phyloP scores from a whole-genome alignment of 2,113 vertebrate species.

The Alectura lathami region DNA sequence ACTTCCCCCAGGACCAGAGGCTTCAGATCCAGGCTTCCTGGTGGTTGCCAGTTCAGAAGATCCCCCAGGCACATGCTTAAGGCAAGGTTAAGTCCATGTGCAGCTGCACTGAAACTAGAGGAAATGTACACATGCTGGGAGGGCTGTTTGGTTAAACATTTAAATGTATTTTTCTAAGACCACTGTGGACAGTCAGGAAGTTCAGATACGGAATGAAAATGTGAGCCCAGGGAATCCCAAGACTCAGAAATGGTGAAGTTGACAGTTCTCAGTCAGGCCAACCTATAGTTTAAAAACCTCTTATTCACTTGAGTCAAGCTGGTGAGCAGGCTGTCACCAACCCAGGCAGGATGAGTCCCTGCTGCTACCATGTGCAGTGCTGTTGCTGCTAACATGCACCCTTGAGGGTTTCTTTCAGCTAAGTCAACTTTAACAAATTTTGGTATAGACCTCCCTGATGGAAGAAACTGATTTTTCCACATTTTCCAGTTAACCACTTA shows the following conservation, averaged over 20 bases:
- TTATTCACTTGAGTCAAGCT: neutral
- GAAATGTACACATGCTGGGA: neutral
- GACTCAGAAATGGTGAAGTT: neutral
- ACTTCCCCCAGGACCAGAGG: neutral
- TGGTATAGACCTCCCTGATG: neutral
- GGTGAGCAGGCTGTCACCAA: neutral
- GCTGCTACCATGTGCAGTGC: neutral
- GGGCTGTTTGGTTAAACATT: neutral
- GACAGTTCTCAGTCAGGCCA: neutral
- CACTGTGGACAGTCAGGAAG: neutral
- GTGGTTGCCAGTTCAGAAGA: neutral
- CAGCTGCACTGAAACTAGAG: neutral
- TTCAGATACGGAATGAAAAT: neutral
- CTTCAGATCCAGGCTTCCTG: neutral
- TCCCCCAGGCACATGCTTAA: neutral
- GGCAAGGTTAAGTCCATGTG: neutral
- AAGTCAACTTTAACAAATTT: neutral
- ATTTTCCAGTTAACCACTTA: neutral
- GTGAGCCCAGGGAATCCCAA: neutral
- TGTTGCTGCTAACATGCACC: neutral
- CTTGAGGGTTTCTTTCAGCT: neutral
- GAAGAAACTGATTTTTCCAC: neutral
- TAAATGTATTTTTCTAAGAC: neutral
- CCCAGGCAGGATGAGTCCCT: neutral
- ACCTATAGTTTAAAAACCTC: neutral